Base-by-base conservation (phyloP, 2,888 invertebrate species). In the Anthrax anthrax region DNA sequence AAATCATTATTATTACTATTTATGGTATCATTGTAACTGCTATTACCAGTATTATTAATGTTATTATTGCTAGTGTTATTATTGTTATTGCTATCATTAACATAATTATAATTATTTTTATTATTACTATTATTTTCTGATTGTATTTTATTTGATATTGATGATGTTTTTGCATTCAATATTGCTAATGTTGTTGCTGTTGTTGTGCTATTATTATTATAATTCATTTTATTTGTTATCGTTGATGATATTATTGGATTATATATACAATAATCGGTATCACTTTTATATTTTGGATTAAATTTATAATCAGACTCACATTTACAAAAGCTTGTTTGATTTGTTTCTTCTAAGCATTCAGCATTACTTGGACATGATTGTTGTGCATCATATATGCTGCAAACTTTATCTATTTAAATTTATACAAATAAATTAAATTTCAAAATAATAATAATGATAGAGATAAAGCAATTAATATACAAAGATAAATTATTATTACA, bases 181-280 rank as follows among this genome's bases (percentile, higher is more conserved):
- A 23, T 23, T 23, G 23, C 4, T 23, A 14, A 36, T 18, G 38
- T 17, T 38, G 13, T 17, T 13, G 17, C 23, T 5, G 37, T 29
- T 2, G 36, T 32, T 10, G 45, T 45, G 4, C 8, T 34, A 16
- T 36, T 36, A 16, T n/a, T 16, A 16, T 5, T 36, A 16, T 16
- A 16, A 4, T n/a, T 36, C 5, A 16, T 36, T 16, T 5, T 4
- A 16, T n/a, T 36, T 36, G 36, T 6, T 36, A 4, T 3, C 3
- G 12, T 12, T 12, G 12, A 12, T 12, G 29, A 32, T 12, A 4
- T 32, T 32, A 32, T 32, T 10, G 47, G 43, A 18, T n/a, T 27
- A 10, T 17, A 39, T 34, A 46, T 43, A 40, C 50, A 50, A 42
- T 50, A 50, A 18, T 50, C 50, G 18, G 14, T 43, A 37, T 42